Conservation (phyloP, 2,113 vertebrate species). For the Nothobranchius furzeri region DNA sequence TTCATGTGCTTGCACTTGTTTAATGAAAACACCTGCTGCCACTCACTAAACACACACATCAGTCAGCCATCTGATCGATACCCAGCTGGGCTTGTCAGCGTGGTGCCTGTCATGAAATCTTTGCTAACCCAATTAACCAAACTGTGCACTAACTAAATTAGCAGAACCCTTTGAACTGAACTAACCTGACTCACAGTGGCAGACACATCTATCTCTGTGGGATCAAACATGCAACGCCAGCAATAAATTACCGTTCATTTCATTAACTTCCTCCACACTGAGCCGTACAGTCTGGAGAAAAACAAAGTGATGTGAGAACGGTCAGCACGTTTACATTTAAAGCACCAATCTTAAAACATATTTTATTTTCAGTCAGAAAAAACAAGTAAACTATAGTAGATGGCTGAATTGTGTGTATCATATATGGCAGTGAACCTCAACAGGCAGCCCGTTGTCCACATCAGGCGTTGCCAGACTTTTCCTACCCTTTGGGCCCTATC, state of each 20-base stretch:
- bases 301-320: slow-evolving; percentile 12
- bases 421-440: too few species aligned
- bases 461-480: too few species aligned
- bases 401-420: background rate
- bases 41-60: slow-evolving; percentile 11
- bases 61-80: slow-evolving; percentile 61
- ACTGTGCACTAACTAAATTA: slow-evolving; percentile 52
- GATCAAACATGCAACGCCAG: slow-evolving; percentile 27
- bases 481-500: too few species aligned
- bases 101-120: slow-evolving; percentile 50
- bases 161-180: slow-evolving; percentile 29
- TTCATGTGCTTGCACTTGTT: slow-evolving; percentile 41
- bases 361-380: background rate
- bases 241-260: slow-evolving; percentile 20
- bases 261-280: slow-evolving; percentile 19
- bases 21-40: slow-evolving; percentile 58
- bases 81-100: slow-evolving; percentile 38
- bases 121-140: slow-evolving; percentile 62
- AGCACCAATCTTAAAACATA: background rate
- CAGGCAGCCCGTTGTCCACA: too few species aligned
- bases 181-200: slow-evolving; percentile 37
- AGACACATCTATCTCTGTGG: slow-evolving; percentile 13
- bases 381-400: too few species aligned
- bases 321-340: background rate
- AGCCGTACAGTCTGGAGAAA: slow-evolving; percentile 27